Percentiles rank a stretch among this genome's conserved stretches.
Conservation (phyloP, 2,113 vertebrate species). For the Cyanistes caeruleus region DNA sequence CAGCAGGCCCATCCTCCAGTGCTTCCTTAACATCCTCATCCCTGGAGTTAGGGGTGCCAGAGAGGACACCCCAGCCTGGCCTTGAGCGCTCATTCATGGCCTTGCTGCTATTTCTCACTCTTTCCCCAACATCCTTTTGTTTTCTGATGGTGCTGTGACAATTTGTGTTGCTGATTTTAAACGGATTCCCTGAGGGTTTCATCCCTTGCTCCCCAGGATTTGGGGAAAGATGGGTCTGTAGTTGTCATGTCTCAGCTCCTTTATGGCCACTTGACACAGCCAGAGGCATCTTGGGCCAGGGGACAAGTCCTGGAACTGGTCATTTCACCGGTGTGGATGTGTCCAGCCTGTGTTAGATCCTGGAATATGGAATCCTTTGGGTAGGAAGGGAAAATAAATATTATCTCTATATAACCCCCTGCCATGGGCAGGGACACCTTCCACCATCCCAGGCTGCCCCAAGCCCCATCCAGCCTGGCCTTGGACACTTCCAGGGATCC, state of each 20-base stretch:
- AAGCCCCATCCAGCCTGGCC: fast-evolving
- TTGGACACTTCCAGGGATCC: neutral
- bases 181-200: neutral
- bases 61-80: neutral
- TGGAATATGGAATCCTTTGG: neutral
- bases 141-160: neutral
- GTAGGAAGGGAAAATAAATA: neutral
- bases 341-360: neutral
- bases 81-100: neutral
- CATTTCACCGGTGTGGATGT: neutral
- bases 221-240: neutral
- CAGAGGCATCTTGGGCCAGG: neutral
- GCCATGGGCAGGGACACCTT: neutral
- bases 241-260: neutral
- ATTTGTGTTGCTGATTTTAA: fast-evolving
- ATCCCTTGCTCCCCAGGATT: neutral
- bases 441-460: fast-evolving
- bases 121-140: neutral
- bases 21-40: neutral
- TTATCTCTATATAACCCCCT: neutral
- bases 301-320: neutral
- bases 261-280: no score
- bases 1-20: fast-evolving
- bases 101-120: neutral
- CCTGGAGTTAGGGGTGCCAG: no score